Base-by-base conservation (phyloP, 1,140 invertebrate genomes). In the Drosophila jambulina region DNA sequence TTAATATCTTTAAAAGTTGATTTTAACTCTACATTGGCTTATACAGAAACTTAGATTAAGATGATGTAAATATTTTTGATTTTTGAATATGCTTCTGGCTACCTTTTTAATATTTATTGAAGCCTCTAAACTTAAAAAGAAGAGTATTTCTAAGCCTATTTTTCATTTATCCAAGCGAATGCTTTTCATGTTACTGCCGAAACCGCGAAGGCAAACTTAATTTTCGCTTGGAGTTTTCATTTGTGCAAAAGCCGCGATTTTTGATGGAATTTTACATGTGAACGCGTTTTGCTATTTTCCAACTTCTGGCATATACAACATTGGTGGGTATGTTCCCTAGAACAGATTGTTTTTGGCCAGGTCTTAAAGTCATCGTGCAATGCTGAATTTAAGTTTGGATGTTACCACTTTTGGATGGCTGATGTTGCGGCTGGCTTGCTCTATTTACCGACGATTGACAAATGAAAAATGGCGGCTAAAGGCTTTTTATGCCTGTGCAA, bases 201-300 rank as follows among this genome's bases (percentile, higher is more conserved):
- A 80, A 68, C 60, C 77, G 36, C 72, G 19, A 84, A 51, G 61
- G 78, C 74, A 88, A 88, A 88, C 81, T 90, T 90, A 90, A 88
- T 88, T 88, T 88, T 71, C 72, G 23, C 34, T 34, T 38, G 34
- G 53, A 78, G 81, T 78, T 88, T 88, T 60, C 81, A 85, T 90
- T 90, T 88, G 81, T 69, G 56, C 49, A 78, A 69, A 78, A 76
- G 51, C 84, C 64, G 75, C 85, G 85, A 90, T 85, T 88, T 90
- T 90, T 85, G 84, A 88, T 88, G 85, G 84, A 88, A 88, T 88
- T 88, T 88, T 88, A 90, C 81, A 88, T 88, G 78, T 68, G 75
- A 64, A 46, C 42, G 51, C 63, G 65, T 46, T 60, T 65, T 69
- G 56, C 49, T 56, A 68, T 58, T 56, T 56, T 10, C 40, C 63